Evolutionary conservation across 1,140 invertebrate species (phyloP), one percentile per base, ranked within the genome.

Genomic region (Colletes latitarsis): DNA sequence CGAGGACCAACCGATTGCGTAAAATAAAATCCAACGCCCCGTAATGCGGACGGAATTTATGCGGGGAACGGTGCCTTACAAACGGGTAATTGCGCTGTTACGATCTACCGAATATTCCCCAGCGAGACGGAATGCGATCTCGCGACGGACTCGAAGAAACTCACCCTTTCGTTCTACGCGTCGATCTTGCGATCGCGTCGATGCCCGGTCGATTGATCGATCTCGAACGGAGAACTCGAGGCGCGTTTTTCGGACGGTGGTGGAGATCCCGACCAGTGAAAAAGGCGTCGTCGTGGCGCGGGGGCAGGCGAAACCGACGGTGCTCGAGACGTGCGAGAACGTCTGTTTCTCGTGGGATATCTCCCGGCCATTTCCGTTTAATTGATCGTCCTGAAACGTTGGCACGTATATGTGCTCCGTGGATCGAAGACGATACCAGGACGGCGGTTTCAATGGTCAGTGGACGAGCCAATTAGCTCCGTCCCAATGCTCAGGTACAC

Each of bases 281-380:
- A 43, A 43, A n/a, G 17, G 57, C 12, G n/a, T 55, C n/a, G 15
- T 41, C 53, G 10, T 12, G 15, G 58, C 14, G 66, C 55, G n/a
- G 15, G 14, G 14, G 68, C 9, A 39, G 57, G 10, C 41, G 71
- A 57, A 81, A 66, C 67, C 69, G 69, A 55, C 84, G 76, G 66
- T 10, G 60, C 66, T 52, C 72, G 84, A 83, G 77, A 87, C 85
- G 86, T 82, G 86, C 85, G 86, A 88, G 86, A 88, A 88, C 86
- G 86, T 87, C 85, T 88, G 89, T 88, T 90, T 88, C 81, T 84
- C 81, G 58, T 83, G 83, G 84, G 89, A 89, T 90, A 89, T 91
- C 90, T 91, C 89, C 52, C 76, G 84, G 88, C 88, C 89, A 89
- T 91, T 90, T 90, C 86, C 86, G 83, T 91, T 90, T 90, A 91